A percentile compares a stretch with the other conserved stretches of the same genome.
Evolutionary conservation across 1,140 invertebrate species (phyloP).

Genomic region (Leguminivora glycinivorella): DNA sequence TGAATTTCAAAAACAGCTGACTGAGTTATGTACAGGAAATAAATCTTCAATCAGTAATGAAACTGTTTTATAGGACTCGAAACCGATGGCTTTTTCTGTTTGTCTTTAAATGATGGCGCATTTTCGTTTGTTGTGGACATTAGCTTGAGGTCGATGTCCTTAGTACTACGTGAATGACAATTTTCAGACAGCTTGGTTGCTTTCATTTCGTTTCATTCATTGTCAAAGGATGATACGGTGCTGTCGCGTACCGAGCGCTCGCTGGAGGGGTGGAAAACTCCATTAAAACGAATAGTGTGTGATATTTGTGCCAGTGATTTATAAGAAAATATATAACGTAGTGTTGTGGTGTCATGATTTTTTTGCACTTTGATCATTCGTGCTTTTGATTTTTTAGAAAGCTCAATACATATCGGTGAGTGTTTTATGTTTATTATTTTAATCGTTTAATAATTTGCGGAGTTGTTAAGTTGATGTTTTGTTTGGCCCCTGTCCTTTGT

Average conservation of each 20-base stretch:
- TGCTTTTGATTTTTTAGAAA: conserved; percentile 20
- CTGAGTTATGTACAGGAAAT: not conserved
- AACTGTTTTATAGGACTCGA: not conserved
- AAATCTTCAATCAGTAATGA: not conserved
- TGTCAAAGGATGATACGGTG: conserved; percentile 15
- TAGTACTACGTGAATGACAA: conserved; percentile 25
- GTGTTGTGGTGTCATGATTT: conserved; percentile 16
- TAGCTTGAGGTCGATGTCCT: conserved; percentile 17
- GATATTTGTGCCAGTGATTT: conserved; percentile 19
- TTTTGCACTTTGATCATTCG: conserved; percentile 22
- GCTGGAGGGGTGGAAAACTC: conserved; percentile 21
- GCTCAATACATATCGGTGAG: conserved; percentile 24
- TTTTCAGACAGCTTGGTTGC: conserved; percentile 10
- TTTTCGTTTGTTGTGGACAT: conserved; percentile 22
- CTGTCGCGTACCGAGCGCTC: conserved; percentile 1
- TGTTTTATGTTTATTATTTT: conserved; percentile 19
- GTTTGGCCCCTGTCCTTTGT: conserved; percentile 4
- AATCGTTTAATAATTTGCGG: not conserved
- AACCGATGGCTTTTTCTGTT: not conserved
- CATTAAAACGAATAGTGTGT: conserved; percentile 8
- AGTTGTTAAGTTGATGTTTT: conserved; percentile 6
- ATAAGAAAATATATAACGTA: not conserved
- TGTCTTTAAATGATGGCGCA: not conserved
- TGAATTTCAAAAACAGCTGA: conserved; percentile 27
- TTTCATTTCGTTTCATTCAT: conserved; percentile 23